Evolutionary conservation across 2,888 invertebrate genomes (phyloP).

Genomic region (Allophyes oxyacanthae): DNA sequence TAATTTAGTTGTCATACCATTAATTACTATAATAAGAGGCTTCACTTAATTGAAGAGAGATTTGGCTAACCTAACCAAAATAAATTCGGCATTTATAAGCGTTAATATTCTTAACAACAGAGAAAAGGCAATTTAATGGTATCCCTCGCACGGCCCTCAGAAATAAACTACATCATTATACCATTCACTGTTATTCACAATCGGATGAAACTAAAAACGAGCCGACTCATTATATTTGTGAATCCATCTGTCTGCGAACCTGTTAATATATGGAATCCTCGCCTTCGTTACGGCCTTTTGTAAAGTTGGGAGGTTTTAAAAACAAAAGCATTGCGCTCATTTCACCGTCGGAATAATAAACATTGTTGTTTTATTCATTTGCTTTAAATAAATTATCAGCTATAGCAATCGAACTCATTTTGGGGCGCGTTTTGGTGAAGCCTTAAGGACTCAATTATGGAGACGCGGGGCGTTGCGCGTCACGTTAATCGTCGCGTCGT

Average conservation of each 20-base stretch:
- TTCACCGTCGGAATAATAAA: constrained; percentile 43
- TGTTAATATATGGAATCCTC: constrained; percentile 40
- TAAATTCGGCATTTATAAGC: no score
- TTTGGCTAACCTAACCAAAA: no score
- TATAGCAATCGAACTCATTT: constrained; percentile 40
- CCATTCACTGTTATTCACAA: constrained; percentile 4
- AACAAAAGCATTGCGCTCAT: constrained; percentile 36
- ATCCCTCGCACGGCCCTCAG: neutral
- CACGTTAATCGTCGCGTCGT: no score
- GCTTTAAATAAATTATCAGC: constrained; percentile 50
- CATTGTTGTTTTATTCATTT: constrained; percentile 45
- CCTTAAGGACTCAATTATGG: no score
- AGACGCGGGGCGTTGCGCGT: no score
- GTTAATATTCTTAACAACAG: no score
- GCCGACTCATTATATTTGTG: constrained; percentile 52
- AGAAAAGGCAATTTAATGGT: no score
- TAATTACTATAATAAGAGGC: no score
- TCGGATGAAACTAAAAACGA: constrained; percentile 28
- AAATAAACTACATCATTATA: constrained; percentile 26
- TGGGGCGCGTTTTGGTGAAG: constrained; percentile 11
- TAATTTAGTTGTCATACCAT: no score
- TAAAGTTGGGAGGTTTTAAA: constrained; percentile 29
- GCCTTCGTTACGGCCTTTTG: constrained; percentile 36
- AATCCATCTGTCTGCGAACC: constrained; percentile 32
- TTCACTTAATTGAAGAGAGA: no score